phyloP scores from a whole-genome alignment of 2,113 vertebrate genomes.

The Herpetotheres cachinnans region DNA sequence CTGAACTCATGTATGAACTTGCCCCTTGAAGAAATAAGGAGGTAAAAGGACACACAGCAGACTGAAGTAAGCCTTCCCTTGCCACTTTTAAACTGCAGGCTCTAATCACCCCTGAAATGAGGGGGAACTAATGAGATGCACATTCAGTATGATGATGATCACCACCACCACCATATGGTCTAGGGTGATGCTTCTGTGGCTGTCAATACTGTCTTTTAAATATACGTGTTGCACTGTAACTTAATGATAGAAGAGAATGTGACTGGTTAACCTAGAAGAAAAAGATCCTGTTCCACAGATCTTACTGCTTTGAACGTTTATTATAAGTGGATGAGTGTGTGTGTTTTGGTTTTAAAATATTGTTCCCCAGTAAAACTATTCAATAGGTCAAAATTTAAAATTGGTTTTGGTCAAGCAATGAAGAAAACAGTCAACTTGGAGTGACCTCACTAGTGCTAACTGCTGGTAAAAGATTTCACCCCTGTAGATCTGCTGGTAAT shows the following conservation, averaged over 20 bases:
- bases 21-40: not conserved
- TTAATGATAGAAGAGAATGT: not conserved
- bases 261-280: not conserved
- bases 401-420: not conserved
- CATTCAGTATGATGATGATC: not conserved
- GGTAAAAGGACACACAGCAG: not conserved
- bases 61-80: not conserved
- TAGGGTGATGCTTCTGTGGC: not conserved
- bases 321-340: not conserved
- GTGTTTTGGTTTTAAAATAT: conserved; percentile 12
- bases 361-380: conserved; percentile 3
- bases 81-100: not conserved
- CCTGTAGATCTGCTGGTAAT: not conserved
- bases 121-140: not conserved
- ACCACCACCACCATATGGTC: not conserved
- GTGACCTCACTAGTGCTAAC: not conserved
- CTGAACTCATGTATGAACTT: not conserved
- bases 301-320: not conserved
- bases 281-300: not conserved
- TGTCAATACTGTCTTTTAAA: not conserved
- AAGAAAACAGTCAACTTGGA: not conserved
- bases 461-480: not conserved
- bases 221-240: not conserved
- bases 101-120: not conserved
- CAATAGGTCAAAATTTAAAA: not conserved